Evolutionary conservation across 2,113 vertebrate species (phyloP), one percentile per base, ranked within the genome.

Genomic region (Zosterops lateralis): DNA sequence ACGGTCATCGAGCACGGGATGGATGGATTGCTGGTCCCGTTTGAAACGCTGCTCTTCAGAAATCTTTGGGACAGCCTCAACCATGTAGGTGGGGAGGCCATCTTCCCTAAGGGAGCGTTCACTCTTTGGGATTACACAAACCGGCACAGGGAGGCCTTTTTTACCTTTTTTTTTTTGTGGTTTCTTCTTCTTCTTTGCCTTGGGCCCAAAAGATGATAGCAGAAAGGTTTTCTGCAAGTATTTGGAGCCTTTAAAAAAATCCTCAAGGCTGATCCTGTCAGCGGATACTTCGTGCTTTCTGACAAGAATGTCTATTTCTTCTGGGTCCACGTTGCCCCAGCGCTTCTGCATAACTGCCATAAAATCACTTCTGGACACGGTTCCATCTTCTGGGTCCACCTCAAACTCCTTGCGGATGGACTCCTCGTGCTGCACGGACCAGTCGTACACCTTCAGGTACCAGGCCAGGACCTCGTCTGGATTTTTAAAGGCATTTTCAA

Each of bases 161-260:
- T 98, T 98, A 57, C 95, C 97, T 87, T 74, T 98, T 98, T 70
- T 96, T 98, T 28, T 94, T 89, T 5, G 97, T 34, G 91, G 98
- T 19, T 95, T 97, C 48, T 92, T 97, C 17, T 91, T 83, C 58
- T 93, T 98, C 79, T 93, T 98, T 83, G 93, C 98, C 97, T 98
- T 99, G 7, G 98, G 95, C 36, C 93, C 94, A 51, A 97, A 99
- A 4, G 98, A 98, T 2, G 98, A 89, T 51, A 99, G 91, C 31
- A 99, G 97, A 17, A 94, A 98, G 4, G 75, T 14, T 87, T 99
- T 99, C 78, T 96, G 96, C 80, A 99, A 78, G 87, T 98, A 99
- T 78, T 67, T 98, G n/a, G 95, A 97, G 31, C 99, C 99, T 96
- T 97, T 99, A 65, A 99, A 97, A 92, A 99, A 99, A 4, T 99